A percentile compares a stretch with the other conserved stretches of the same genome.
phyloP scores from a whole-genome alignment of 2,113 vertebrate species.

The Pituophis catenifer region DNA sequence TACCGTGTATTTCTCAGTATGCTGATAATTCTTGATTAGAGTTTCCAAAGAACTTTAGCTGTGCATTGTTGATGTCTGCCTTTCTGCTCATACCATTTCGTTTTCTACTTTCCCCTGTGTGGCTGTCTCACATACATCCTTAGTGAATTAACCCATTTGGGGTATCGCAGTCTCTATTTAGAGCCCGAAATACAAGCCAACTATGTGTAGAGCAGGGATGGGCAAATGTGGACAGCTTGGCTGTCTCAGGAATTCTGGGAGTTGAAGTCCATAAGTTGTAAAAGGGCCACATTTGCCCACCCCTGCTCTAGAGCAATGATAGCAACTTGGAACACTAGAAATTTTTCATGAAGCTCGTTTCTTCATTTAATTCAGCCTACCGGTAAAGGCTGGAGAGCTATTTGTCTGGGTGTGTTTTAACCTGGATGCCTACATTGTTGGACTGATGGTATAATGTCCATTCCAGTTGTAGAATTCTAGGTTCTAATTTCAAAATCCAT shows the following conservation, averaged over 20 bases:
- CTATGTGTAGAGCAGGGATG: background rate
- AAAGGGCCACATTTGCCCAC: too few species aligned
- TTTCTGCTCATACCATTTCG: background rate
- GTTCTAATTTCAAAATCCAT: background rate
- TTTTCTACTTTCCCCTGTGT: background rate
- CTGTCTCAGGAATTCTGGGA: too few species aligned
- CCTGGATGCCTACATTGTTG: background rate
- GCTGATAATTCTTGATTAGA: background rate
- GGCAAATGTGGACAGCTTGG: too few species aligned
- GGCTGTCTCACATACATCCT: background rate
- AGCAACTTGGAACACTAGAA: background rate
- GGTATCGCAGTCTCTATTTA: background rate
- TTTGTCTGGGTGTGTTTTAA: background rate
- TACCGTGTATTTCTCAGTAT: background rate
- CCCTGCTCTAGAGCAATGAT: background rate
- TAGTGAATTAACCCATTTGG: background rate
- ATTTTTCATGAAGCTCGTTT: background rate
- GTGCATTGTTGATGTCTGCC: background rate
- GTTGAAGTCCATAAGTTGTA: too few species aligned
- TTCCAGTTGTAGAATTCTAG: background rate
- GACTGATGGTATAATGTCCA: background rate
- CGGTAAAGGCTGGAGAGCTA: background rate
- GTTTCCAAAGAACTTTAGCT: background rate
- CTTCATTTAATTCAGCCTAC: background rate
- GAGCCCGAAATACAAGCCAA: background rate